Evolutionary conservation across 2,797 vertebrate species (phyloP).

Genomic region (Vipera ursinii): DNA sequence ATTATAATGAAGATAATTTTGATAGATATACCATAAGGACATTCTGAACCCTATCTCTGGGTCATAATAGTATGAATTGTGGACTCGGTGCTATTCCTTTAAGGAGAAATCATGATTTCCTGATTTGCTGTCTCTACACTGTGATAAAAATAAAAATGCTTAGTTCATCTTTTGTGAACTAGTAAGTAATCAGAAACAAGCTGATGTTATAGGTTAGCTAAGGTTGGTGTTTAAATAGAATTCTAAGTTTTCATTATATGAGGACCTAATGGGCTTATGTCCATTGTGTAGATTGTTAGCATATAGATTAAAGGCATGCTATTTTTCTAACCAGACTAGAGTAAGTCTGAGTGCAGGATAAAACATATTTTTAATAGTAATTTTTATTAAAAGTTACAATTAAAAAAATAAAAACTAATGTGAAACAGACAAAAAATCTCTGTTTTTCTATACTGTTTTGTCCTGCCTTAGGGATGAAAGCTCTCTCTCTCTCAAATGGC

Average conservation of each 20-base stretch:
- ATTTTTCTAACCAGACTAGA: not conserved
- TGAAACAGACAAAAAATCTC: not conserved
- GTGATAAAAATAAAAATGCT: conserved; percentile 60
- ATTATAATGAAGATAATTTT: conserved; percentile 62
- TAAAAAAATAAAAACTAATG: not conserved
- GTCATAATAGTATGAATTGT: conserved; percentile 64
- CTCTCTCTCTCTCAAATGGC: not conserved
- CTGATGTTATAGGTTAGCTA: not conserved
- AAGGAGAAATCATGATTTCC: conserved; percentile 50
- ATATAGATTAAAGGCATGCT: not conserved
- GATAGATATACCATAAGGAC: conserved; percentile 51
- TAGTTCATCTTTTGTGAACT: not conserved
- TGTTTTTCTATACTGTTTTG: not conserved
- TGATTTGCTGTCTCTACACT: conserved; percentile 59
- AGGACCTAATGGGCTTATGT: not conserved
- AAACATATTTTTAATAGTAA: not conserved
- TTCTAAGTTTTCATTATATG: not conserved
- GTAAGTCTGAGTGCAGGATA: not conserved
- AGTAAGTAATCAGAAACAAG: not conserved
- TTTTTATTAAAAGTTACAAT: not conserved
- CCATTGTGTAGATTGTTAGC: not conserved
- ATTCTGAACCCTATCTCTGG: conserved; percentile 58
- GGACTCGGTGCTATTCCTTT: conserved; percentile 58
- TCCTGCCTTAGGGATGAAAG: not conserved
- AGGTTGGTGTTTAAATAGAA: not conserved